These are phyloP conservation scores for Capra hircus DNA, from an alignment of 2,113 vertebrate genomes.

Conservation along the genomic window DNA sequence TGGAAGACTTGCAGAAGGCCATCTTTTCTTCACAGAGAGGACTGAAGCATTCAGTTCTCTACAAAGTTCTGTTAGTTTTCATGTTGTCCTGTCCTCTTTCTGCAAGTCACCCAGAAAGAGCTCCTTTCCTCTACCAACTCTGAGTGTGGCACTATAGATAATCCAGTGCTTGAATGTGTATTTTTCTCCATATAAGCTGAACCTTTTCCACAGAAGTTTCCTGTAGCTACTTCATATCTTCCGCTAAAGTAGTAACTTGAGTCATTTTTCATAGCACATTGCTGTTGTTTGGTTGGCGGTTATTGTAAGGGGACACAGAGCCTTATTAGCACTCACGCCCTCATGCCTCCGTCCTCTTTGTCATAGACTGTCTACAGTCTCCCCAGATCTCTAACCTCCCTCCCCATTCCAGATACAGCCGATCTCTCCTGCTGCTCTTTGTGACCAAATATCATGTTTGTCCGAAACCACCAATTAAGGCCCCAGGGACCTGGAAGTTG, in stretches of 20 bases:
- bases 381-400: background rate
- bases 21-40: slow-evolving; percentile 51
- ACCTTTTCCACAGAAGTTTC: background rate
- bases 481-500: background rate
- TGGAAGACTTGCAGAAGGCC: slow-evolving; percentile 29
- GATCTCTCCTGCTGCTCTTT: background rate
- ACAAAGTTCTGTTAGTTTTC: slow-evolving; percentile 55
- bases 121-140: background rate
- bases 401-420: background rate
- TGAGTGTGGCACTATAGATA: background rate
- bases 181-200: background rate
- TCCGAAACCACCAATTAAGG: background rate
- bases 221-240: background rate
- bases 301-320: background rate
- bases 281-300: background rate
- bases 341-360: background rate
- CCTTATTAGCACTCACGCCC: background rate
- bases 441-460: background rate
- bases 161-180: background rate
- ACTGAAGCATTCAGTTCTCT: slow-evolving; percentile 19
- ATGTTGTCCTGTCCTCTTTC: slow-evolving; percentile 40
- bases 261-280: background rate
- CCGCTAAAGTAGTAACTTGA: background rate
- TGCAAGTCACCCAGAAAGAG: slow-evolving; percentile 43
- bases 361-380: background rate